Evolutionary conservation across 1,140 invertebrate genomes (phyloP).

Genomic region (Zaprionus camerounensis): DNA sequence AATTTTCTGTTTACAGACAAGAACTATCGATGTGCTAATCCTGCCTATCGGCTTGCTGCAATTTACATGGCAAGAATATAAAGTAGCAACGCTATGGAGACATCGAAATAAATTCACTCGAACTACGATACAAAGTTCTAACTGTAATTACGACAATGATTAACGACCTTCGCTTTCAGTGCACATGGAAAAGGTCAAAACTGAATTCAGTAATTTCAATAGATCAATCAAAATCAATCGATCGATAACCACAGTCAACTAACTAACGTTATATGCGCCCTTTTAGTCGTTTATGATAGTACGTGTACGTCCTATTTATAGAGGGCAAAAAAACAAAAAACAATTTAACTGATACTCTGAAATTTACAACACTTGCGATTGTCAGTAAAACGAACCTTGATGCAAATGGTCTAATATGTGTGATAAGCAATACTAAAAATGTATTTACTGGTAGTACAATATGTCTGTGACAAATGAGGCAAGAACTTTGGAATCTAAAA

Average conservation of each 20-base stretch:
- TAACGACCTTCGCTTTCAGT: slow-evolving; percentile 22
- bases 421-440: slow-evolving; percentile 28
- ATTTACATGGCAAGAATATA: neutral
- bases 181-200: neutral
- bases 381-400: slow-evolving; percentile 36
- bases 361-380: slow-evolving; percentile 35
- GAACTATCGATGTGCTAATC: no score
- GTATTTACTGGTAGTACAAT: neutral
- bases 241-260: slow-evolving; percentile 6
- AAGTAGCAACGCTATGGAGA: no score
- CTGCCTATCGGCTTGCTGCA: no score
- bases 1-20: no score
- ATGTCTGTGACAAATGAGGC: neutral
- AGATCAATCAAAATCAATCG: slow-evolving; percentile 15
- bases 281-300: neutral
- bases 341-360: slow-evolving; percentile 26
- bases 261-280: neutral
- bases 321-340: no score
- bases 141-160: slow-evolving; percentile 35
- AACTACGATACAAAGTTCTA: neutral
- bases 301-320: neutral
- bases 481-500: neutral
- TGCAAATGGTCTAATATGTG: neutral
- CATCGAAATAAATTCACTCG: neutral
- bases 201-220: neutral